A percentile compares a stretch with the other conserved stretches of the same genome.
phyloP scores from a whole-genome alignment of 2,797 vertebrate species.

The Danio choprae region DNA sequence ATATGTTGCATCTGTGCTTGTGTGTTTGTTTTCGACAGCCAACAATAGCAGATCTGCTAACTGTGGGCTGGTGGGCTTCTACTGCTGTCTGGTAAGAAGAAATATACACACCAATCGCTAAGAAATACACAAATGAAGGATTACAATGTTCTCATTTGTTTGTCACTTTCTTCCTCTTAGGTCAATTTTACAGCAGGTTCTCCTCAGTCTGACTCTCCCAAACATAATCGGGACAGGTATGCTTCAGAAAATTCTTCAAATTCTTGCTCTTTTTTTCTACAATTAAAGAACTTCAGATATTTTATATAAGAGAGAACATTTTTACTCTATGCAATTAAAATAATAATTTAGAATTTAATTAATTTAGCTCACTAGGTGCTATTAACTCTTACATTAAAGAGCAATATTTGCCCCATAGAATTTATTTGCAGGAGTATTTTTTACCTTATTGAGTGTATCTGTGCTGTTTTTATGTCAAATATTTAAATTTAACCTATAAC shows the following conservation, averaged over 20 bases:
- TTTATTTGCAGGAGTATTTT: no score
- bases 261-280: not conserved
- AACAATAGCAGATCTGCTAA: constrained; percentile 91
- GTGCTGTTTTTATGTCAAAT: no score
- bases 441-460: no score
- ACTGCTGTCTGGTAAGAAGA: constrained; percentile 90
- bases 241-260: constrained; percentile 55
- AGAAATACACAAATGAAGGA: constrained; percentile 30
- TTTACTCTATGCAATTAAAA: no score
- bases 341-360: no score
- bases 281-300: no score
- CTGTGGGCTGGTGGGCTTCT: constrained; percentile 97
- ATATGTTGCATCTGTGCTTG: constrained; percentile 21
- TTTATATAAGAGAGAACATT: no score
- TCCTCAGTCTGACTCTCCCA: constrained; percentile 89
- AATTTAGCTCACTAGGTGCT: no score
- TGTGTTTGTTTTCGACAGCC: constrained; percentile 77
- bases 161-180: constrained; percentile 68
- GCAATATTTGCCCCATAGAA: no score
- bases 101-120: not conserved
- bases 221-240: constrained; percentile 90
- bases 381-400: no score
- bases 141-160: not conserved
- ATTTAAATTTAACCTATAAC: no score
- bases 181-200: constrained; percentile 94